Conservation (phyloP, 2,888 invertebrate species). For the Acheta domesticus region DNA sequence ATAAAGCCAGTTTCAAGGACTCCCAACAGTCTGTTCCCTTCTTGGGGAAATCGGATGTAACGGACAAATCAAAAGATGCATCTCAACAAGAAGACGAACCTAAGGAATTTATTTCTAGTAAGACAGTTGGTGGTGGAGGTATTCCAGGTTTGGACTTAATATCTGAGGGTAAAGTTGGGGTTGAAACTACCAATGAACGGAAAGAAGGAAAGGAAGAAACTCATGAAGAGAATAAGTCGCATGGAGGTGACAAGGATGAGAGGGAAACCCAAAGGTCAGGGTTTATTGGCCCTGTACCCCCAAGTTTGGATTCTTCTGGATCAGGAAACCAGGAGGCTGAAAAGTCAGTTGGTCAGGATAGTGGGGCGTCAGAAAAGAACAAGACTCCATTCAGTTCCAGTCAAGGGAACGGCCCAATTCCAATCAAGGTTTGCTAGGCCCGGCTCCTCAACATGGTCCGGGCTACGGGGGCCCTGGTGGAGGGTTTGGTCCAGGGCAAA, state of each 20-base stretch:
- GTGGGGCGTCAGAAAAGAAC: neutral
- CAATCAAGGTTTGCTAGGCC: neutral
- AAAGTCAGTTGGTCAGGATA: neutral
- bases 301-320: too few relatives aligned
- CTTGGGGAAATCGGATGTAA: neutral
- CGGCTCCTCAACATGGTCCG: slow-evolving; percentile 32
- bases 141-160: slow-evolving; percentile 74
- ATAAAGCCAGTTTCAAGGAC: neutral
- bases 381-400: neutral
- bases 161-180: slow-evolving; percentile 46
- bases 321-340: neutral
- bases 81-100: neutral
- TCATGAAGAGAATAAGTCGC: slow-evolving; percentile 26
- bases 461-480: slow-evolving; percentile 29
- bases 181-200: slow-evolving; percentile 34
- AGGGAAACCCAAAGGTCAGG: neutral
- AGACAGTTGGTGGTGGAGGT: slow-evolving; percentile 48
- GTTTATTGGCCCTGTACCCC: neutral
- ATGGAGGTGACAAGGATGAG: slow-evolving; percentile 30
- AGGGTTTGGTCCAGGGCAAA: neutral
- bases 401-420: neutral
- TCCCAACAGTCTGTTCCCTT: neutral
- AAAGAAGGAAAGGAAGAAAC: slow-evolving; percentile 37
- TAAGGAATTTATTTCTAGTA: slow-evolving; percentile 26
- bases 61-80: neutral